Evolutionary conservation across 1,140 invertebrate genomes (phyloP), one percentile per base, ranked within the genome.

Genomic region (Zaprionus ghesquierei): DNA sequence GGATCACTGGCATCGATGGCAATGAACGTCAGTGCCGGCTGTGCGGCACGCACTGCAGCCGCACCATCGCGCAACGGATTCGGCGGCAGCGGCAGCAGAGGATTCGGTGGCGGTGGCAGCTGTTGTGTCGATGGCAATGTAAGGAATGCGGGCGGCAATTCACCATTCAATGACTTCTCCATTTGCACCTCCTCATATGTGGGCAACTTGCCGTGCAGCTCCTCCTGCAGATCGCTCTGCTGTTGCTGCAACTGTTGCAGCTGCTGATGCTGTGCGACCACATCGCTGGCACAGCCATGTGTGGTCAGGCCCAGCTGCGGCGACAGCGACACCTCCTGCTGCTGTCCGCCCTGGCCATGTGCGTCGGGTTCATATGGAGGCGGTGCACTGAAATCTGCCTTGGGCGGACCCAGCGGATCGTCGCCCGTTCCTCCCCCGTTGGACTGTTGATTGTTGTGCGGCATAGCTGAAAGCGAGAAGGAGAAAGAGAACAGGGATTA

Each of bases 131-230:
- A 65, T 25, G 82, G 75, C 62, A 79, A 59, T 20, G 89, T 81
- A 23, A 92, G 60, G 68, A 91, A 90, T 69, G 75, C 78, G 54
- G 89, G 90, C 56, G 90, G 90, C 49, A 90, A 65, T 80, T 96
- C 95, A 58, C 95, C 96, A 90, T 97, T 95, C 71, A 97, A 93
- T 74, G 95, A 95, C 89, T 97, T 97, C 87, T 97, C 96, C 74
- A 95, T 93, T 90, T 98, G 96, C 49, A 97, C 97, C 92, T 98
- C 97, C 91, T 98, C 97, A 93, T 98, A 98, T 38, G 96, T 96
- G 22, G 97, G 97, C 82, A 98, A 93, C 92, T 97, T 97, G 10
- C 94, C 95, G 59, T 95, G 95, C 35, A 90, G 38, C n/a, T 87
- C 79, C 38, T 81, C 82, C 50, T 63, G 69, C 66, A 71, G 31